phyloP scores from a whole-genome alignment of 2,113 vertebrate species.

The Arenaria interpres region DNA sequence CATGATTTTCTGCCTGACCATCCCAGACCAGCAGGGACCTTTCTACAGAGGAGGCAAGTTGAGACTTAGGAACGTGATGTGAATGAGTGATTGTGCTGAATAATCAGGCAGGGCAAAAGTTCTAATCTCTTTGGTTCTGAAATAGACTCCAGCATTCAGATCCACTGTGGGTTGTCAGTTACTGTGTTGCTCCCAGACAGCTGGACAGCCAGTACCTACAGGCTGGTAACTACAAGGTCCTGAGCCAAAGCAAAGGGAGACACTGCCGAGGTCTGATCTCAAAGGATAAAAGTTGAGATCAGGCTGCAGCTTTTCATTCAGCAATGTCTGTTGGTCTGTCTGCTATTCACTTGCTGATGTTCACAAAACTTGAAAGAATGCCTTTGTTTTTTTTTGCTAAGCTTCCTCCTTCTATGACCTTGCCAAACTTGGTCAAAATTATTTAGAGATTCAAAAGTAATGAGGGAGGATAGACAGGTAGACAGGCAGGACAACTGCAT shows the following conservation, averaged over 20 bases:
- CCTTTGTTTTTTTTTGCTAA: background rate
- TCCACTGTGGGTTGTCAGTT: background rate
- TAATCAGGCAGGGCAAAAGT: background rate
- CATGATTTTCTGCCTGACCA: background rate
- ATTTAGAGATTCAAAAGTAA: background rate
- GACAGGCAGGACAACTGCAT: background rate
- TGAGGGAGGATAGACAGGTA: background rate
- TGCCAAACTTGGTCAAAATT: background rate
- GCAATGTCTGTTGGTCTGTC: background rate
- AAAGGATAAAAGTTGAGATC: background rate
- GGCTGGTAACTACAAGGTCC: background rate
- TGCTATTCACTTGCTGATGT: background rate
- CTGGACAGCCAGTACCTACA: background rate
- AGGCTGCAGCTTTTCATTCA: background rate
- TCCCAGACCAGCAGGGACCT: background rate
- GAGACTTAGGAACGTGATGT: background rate
- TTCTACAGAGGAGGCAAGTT: background rate
- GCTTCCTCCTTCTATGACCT: background rate
- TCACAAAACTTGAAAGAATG: background rate
- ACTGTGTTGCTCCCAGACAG: background rate
- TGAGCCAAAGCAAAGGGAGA: background rate
- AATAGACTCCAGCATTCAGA: background rate
- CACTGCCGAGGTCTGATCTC: background rate
- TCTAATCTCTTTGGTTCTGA: background rate
- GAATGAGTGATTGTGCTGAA: background rate